These are phyloP conservation scores for Whitmania pigra DNA, from an alignment of 1,140 invertebrate genomes.

Conservation along the genomic window DNA sequence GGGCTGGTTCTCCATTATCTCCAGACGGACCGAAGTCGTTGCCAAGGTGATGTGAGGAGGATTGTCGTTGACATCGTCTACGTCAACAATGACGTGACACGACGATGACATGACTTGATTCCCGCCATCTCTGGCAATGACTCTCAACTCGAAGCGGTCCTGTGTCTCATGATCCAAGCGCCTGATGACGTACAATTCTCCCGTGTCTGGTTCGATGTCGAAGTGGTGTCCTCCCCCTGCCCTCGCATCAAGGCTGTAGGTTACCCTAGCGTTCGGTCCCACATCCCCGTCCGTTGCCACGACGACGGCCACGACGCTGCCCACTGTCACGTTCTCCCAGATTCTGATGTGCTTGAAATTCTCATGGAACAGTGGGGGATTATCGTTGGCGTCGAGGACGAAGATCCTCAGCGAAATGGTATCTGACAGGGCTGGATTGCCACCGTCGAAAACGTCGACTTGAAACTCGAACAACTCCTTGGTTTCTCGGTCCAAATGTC, in stretches of 20 bases:
- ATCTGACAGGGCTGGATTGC: constrained; percentile 25
- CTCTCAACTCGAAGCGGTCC: background rate
- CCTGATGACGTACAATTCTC: background rate
- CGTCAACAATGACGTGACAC: background rate
- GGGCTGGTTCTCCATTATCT: constrained; percentile 14
- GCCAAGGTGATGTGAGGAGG: constrained; percentile 27
- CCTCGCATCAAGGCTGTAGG: background rate
- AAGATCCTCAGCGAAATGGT: constrained; percentile 1
- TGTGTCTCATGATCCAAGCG: background rate
- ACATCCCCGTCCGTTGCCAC: constrained; percentile 18
- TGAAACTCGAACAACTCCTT: constrained; percentile 66
- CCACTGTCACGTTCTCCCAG: background rate
- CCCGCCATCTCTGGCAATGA: background rate
- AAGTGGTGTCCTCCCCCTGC: background rate
- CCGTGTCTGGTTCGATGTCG: background rate
- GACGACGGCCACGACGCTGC: constrained; percentile 17
- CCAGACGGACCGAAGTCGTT: background rate
- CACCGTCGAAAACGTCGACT: constrained; percentile 34
- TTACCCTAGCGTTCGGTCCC: constrained; percentile 18
- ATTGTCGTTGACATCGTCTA: constrained; percentile 15
- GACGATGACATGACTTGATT: background rate
- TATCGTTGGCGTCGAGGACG: constrained; percentile 16
- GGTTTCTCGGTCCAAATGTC: constrained; percentile 72
- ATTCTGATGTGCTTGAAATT: background rate
- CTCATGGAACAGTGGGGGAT: background rate